These are phyloP conservation scores for Pangasius larnaudii DNA, from an alignment of 2,797 vertebrate genomes.

Conservation along the genomic window DNA sequence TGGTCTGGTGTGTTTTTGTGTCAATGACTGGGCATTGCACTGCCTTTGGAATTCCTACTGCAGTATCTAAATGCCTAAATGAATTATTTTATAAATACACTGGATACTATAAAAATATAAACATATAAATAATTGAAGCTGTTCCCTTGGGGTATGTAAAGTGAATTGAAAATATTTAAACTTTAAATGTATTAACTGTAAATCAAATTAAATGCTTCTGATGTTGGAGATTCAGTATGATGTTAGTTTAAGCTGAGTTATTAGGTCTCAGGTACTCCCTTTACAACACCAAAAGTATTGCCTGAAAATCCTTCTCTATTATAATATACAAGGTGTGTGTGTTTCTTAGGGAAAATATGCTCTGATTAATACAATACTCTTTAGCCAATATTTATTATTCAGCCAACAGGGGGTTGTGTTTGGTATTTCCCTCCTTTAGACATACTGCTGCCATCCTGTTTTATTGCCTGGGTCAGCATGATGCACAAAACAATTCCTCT, in stretches of 20 bases:
- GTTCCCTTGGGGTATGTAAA: not conserved
- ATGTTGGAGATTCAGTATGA: conserved; percentile 33
- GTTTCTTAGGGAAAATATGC: not conserved
- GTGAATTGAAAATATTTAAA: conserved; percentile 24
- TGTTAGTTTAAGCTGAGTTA: conserved; percentile 51
- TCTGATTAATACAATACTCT: conserved; percentile 9
- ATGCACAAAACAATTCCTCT: conserved; percentile 68
- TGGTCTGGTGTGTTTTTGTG: conserved; percentile 17
- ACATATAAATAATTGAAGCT: conserved; percentile 14
- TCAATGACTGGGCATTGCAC: conserved; percentile 8
- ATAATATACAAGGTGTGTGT: conserved; percentile 15
- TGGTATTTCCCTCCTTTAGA: conserved; percentile 56
- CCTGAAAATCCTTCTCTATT: conserved; percentile 13
- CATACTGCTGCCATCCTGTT: conserved; percentile 55
- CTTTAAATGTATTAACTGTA: conserved; percentile 20
- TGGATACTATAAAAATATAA: conserved; percentile 11
- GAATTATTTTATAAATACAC: conserved; percentile 21
- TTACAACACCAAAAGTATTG: conserved; percentile 16
- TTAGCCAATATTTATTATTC: conserved; percentile 29
- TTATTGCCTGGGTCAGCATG: conserved; percentile 69
- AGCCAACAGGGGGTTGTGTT: conserved; percentile 39
- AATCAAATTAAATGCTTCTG: conserved; percentile 49
- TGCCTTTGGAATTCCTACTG: not conserved
- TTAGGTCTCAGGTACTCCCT: conserved; percentile 16
- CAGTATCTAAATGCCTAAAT: not conserved